These are phyloP conservation scores for Diuraphis noxia DNA, from an alignment of 1,140 invertebrate genomes.

Conservation along the genomic window DNA sequence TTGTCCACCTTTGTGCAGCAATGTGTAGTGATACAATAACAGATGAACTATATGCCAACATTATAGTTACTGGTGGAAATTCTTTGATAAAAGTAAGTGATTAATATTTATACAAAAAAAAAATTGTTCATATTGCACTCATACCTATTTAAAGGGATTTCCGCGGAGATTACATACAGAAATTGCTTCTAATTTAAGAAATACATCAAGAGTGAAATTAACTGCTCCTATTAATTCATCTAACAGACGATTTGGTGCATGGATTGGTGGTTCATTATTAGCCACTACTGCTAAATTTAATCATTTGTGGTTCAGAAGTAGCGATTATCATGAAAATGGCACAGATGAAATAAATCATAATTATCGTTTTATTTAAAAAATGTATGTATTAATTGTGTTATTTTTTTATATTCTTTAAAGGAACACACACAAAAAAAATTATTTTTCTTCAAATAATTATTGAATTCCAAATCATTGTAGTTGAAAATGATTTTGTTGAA, in stretches of 20 bases:
- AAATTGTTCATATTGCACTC: not conserved
- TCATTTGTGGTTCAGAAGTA: slow-evolving; percentile 89
- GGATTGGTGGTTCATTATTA: slow-evolving; percentile 90
- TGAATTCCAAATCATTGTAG: too few species aligned
- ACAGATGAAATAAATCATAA: slow-evolving; percentile 81
- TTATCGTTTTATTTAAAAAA: slow-evolving; percentile 63
- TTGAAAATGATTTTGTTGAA: too few species aligned
- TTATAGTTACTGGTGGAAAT: slow-evolving; percentile 86
- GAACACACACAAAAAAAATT: too few species aligned
- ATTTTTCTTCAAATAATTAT: too few species aligned
- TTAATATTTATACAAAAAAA: not conserved
- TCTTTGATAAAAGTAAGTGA: slow-evolving; percentile 66
- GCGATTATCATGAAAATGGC: slow-evolving; percentile 87
- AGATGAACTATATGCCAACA: slow-evolving; percentile 81
- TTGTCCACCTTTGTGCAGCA: slow-evolving; percentile 82
- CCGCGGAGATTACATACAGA: slow-evolving; percentile 85
- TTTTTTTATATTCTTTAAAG: too few species aligned
- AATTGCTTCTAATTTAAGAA: slow-evolving; percentile 83
- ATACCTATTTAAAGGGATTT: slow-evolving; percentile 70
- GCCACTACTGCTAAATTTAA: slow-evolving; percentile 87
- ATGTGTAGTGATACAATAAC: slow-evolving; percentile 90
- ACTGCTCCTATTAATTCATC: slow-evolving; percentile 73
- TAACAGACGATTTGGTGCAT: slow-evolving; percentile 82
- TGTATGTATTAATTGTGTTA: too few species aligned
- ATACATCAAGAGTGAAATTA: slow-evolving; percentile 76